These are phyloP conservation scores for Pteropus rufus DNA, from an alignment of 2,797 vertebrate species.

Conservation along the genomic window DNA sequence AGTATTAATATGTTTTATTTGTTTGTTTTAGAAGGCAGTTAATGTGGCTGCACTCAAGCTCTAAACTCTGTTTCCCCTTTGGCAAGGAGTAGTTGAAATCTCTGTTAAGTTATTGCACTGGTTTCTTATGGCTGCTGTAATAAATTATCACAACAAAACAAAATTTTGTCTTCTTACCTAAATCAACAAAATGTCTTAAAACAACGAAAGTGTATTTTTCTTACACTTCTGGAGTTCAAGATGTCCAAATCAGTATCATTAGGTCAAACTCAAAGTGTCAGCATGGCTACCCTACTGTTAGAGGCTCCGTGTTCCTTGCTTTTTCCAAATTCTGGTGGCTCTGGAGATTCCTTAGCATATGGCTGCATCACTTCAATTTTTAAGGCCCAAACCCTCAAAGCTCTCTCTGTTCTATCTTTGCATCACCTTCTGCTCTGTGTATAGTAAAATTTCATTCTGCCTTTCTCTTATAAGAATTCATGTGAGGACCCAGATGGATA, in stretches of 20 bases:
- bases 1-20: not conserved
- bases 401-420: not conserved
- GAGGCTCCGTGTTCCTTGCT: not conserved
- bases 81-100: not conserved
- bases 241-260: not conserved
- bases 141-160: not conserved
- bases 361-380: not conserved
- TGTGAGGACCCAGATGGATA: not conserved
- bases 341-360: not conserved
- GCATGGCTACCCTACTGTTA: not conserved
- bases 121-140: not conserved
- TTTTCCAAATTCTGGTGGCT: not conserved
- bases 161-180: not conserved
- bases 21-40: not conserved
- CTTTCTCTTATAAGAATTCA: not conserved
- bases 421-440: not conserved
- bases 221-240: not conserved
- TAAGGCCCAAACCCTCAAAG: not conserved
- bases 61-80: not conserved
- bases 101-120: not conserved
- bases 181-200: not conserved
- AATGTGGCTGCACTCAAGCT: not conserved
- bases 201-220: not conserved
- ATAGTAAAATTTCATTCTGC: not conserved
- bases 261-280: not conserved